Conservation (phyloP, 2,888 invertebrate genomes). For the Acanthosoma haemorrhoidale region DNA sequence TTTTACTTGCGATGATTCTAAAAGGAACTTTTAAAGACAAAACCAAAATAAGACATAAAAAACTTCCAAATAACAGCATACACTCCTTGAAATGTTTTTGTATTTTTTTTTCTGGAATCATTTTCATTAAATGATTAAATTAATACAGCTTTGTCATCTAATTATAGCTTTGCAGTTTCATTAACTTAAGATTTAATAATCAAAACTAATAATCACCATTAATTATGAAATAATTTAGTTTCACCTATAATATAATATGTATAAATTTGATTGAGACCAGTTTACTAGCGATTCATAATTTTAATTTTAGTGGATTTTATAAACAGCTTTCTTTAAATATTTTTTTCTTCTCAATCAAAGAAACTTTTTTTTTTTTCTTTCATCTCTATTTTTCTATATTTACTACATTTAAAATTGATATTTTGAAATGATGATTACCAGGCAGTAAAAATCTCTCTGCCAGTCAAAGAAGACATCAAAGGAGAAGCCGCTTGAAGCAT, state of each 20-base stretch:
- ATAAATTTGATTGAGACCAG: too few species aligned
- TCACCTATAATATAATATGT: not conserved
- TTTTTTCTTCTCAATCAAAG: not conserved
- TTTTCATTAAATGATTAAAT: not conserved
- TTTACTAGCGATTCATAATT: not conserved
- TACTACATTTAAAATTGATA: not conserved
- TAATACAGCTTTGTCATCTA: not conserved
- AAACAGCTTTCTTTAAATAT: not conserved
- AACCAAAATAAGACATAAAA: not conserved
- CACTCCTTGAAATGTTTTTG: too few species aligned
- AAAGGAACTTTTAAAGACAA: not conserved
- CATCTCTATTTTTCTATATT: not conserved
- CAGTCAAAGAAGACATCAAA: constrained; percentile 40
- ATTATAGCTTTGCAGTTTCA: not conserved
- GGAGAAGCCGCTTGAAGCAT: constrained; percentile 40
- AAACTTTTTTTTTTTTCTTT: not conserved
- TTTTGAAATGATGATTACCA: constrained; percentile 22
- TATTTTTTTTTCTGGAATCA: not conserved
- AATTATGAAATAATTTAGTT: not conserved
- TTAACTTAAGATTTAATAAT: not conserved
- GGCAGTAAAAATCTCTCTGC: constrained; percentile 32
- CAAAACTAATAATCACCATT: not conserved
- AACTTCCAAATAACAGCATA: not conserved
- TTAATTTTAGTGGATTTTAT: not conserved
- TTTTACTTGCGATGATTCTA: too few species aligned